These are phyloP conservation scores for Gryllus bimaculatus DNA, from an alignment of 1,140 invertebrate genomes.

Conservation along the genomic window DNA sequence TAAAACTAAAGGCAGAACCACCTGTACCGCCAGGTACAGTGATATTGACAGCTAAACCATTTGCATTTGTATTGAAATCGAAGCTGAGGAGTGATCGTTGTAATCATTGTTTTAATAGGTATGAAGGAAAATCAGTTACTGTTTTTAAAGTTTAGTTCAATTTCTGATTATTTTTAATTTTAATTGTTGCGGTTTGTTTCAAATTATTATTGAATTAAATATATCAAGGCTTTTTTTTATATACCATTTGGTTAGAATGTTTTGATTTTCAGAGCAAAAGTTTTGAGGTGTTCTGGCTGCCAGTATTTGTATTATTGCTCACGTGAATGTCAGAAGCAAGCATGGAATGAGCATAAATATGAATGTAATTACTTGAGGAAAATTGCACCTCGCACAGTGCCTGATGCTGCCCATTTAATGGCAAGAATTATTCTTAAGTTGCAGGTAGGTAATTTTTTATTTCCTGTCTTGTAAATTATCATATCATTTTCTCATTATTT, in stretches of 20 bases:
- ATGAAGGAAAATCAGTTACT: slow-evolving; percentile 15
- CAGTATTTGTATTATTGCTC: slow-evolving; percentile 72
- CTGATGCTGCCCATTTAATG: slow-evolving; percentile 63
- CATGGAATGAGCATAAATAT: slow-evolving; percentile 64
- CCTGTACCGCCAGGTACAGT: slow-evolving; percentile 36
- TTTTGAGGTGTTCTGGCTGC: slow-evolving; percentile 70
- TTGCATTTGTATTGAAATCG: slow-evolving; percentile 47
- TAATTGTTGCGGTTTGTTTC: background rate
- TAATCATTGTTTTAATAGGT: slow-evolving; percentile 53
- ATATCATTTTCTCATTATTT: no score
- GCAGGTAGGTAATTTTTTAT: slow-evolving; percentile 26
- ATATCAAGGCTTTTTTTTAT: background rate
- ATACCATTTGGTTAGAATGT: background rate
- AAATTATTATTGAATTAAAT: background rate
- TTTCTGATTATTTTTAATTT: background rate
- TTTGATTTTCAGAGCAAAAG: slow-evolving; percentile 42
- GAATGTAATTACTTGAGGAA: slow-evolving; percentile 64
- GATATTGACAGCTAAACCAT: slow-evolving; percentile 48
- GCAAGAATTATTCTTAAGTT: slow-evolving; percentile 62
- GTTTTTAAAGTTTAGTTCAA: background rate
- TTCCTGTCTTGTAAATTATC: background rate
- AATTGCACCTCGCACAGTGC: slow-evolving; percentile 52
- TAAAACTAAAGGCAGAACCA: background rate
- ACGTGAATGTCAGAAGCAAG: slow-evolving; percentile 57
- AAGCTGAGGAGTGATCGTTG: slow-evolving; percentile 45